phyloP scores from a whole-genome alignment of 2,888 invertebrate genomes.

The Loripinus fragilis region DNA sequence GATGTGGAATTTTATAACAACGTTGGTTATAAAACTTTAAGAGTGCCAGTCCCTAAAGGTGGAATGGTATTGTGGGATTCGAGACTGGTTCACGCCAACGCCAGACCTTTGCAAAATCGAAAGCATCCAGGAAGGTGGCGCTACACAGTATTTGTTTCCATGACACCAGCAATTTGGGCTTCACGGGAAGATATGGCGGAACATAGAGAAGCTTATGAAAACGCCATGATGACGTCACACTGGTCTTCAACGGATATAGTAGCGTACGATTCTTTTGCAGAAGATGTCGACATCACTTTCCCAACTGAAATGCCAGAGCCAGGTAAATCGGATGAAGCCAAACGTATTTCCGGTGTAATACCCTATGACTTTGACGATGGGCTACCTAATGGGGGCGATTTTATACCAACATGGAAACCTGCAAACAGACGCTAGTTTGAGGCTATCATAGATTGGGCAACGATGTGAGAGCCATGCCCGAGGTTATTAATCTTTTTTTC shows the following conservation, averaged over 20 bases:
- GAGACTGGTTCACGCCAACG: slow-evolving; percentile 77
- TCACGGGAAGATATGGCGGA: slow-evolving; percentile 60
- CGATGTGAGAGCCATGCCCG: too few species aligned
- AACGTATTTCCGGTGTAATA: slow-evolving; percentile 56
- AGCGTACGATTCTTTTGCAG: background rate
- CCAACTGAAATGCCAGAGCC: slow-evolving; percentile 56
- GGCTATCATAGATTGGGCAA: too few species aligned
- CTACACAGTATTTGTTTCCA: slow-evolving; percentile 73
- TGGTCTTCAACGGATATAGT: slow-evolving; percentile 73
- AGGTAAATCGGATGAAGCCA: slow-evolving; percentile 63
- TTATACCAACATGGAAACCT: slow-evolving; percentile 54
- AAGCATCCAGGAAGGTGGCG: slow-evolving; percentile 72
- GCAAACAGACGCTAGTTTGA: too few species aligned
- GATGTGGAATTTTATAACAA: slow-evolving; percentile 65
- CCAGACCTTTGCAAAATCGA: slow-evolving; percentile 65
- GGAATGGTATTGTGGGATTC: slow-evolving; percentile 80
- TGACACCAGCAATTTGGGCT: slow-evolving; percentile 78
- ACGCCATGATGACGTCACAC: slow-evolving; percentile 66
- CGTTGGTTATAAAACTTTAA: slow-evolving; percentile 59
- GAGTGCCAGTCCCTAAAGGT: slow-evolving; percentile 76
- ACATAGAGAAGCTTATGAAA: slow-evolving; percentile 67
- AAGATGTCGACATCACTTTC: slow-evolving; percentile 11
- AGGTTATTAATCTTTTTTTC: too few species aligned
- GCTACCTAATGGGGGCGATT: slow-evolving; percentile 61
- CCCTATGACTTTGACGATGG: slow-evolving; percentile 68